phyloP scores from a whole-genome alignment of 2,888 invertebrate genomes.

The Himalopsyche tibetana region DNA sequence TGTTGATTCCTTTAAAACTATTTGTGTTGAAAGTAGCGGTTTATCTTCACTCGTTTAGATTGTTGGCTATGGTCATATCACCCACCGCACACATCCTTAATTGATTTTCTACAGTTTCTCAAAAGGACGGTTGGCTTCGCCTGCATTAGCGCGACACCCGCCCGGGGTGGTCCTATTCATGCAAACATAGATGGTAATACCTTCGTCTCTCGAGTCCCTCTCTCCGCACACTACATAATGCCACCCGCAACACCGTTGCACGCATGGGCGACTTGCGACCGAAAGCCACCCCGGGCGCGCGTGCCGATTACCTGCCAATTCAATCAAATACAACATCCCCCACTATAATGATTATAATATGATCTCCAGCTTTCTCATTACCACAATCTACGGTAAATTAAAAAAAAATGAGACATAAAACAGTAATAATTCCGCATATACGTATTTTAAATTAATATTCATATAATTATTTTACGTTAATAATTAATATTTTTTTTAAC shows the following conservation, averaged over 20 bases:
- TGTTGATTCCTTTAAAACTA: no score
- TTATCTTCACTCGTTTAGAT: no score
- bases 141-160: slow-evolving; percentile 58
- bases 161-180: slow-evolving; percentile 63
- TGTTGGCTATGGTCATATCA: not conserved
- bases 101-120: slow-evolving; percentile 2
- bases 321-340: no score
- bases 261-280: not conserved
- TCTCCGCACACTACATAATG: slow-evolving; percentile 35
- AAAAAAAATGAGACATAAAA: no score
- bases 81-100: not conserved
- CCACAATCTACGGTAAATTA: no score
- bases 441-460: no score
- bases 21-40: no score
- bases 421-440: no score
- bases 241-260: slow-evolving; percentile 33
- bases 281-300: not conserved
- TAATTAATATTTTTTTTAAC: no score
- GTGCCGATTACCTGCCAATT: not conserved
- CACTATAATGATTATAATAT: no score
- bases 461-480: no score
- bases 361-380: no score
- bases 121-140: slow-evolving; percentile 13
- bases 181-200: slow-evolving; percentile 51
- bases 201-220: not conserved